Evolutionary conservation across 1,140 invertebrate genomes (phyloP).

Genomic region (Daktulosphaira vitifoliae): DNA sequence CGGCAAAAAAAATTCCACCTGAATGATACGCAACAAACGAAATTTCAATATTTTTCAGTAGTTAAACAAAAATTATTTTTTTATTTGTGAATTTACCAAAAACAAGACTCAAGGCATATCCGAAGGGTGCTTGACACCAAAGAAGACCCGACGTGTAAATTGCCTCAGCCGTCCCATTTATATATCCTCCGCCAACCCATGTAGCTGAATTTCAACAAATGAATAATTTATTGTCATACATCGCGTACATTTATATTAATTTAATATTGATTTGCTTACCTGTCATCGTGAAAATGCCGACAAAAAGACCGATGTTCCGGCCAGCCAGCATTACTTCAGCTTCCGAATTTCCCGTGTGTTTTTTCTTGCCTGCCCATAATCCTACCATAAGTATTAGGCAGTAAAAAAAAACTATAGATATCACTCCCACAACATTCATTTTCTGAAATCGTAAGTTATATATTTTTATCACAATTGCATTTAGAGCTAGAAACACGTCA

Average conservation of each 20-base stretch:
- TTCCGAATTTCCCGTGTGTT: slow-evolving; percentile 71
- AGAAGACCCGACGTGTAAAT: slow-evolving; percentile 85
- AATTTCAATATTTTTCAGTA: too few species aligned
- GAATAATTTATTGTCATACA: too few species aligned
- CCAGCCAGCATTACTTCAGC: slow-evolving; percentile 97
- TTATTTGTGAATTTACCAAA: slow-evolving; percentile 54
- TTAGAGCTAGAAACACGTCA: too few species aligned
- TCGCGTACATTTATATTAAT: too few species aligned
- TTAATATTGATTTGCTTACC: too few species aligned
- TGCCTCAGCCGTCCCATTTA: slow-evolving; percentile 94
- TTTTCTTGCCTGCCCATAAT: slow-evolving; percentile 91
- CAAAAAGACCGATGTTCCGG: slow-evolving; percentile 87
- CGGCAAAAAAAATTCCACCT: slow-evolving; percentile 97
- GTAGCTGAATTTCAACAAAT: slow-evolving; percentile 56
- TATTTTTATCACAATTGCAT: too few species aligned
- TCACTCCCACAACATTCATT: slow-evolving; percentile 80
- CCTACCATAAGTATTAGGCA: slow-evolving; percentile 83
- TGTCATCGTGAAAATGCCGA: slow-evolving; percentile 98
- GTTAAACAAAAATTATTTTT: neutral
- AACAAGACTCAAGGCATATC: slow-evolving; percentile 87
- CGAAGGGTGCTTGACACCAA: slow-evolving; percentile 96
- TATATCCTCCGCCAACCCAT: slow-evolving; percentile 98
- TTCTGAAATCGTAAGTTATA: slow-evolving; percentile 19
- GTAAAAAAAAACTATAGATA: slow-evolving; percentile 91
- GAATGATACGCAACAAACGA: too few species aligned